Percentiles rank a stretch among this genome's conserved stretches.
Evolutionary conservation across 2,797 vertebrate species (phyloP).

Genomic region (Gouania willdenowi): DNA sequence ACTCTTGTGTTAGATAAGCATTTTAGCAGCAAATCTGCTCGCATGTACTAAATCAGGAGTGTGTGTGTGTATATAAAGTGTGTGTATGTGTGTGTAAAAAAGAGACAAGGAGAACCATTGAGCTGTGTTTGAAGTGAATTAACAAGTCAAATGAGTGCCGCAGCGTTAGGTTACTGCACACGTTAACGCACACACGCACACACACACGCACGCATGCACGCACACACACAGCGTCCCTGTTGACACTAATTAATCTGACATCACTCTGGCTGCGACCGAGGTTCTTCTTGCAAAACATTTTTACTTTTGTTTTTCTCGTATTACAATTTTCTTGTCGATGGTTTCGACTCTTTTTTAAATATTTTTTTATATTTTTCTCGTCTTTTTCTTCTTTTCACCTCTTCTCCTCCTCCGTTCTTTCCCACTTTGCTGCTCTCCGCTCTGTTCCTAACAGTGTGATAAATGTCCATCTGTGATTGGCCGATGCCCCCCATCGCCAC

Average conservation of each 20-base stretch:
- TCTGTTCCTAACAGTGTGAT: slow-evolving; percentile 57
- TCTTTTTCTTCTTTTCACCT: neutral
- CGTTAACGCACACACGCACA: slow-evolving; percentile 51
- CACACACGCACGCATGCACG: slow-evolving; percentile 18
- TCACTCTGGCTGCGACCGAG: too few species aligned
- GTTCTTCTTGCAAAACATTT: too few species aligned
- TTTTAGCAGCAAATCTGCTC: neutral
- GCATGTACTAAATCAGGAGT: neutral
- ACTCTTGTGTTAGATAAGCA: slow-evolving; percentile 20
- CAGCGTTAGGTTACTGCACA: slow-evolving; percentile 61
- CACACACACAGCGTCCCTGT: slow-evolving; percentile 47
- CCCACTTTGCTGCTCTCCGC: neutral
- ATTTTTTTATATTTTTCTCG: neutral
- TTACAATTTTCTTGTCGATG: neutral
- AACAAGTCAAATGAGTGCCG: slow-evolving; percentile 72
- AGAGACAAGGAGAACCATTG: slow-evolving; percentile 65
- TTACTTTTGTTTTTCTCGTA: too few species aligned
- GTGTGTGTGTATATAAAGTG: neutral
- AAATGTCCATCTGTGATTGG: slow-evolving; percentile 71
- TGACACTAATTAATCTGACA: slow-evolving; percentile 62
- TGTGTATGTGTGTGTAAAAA: neutral
- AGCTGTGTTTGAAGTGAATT: slow-evolving; percentile 69
- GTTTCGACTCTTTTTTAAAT: neutral
- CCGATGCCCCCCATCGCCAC: slow-evolving; percentile 59
- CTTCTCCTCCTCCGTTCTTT: neutral